Percentiles rank a stretch among this genome's conserved stretches.
Evolutionary conservation across 1,140 invertebrate genomes (phyloP).

Genomic region (Saccostrea echinata): DNA sequence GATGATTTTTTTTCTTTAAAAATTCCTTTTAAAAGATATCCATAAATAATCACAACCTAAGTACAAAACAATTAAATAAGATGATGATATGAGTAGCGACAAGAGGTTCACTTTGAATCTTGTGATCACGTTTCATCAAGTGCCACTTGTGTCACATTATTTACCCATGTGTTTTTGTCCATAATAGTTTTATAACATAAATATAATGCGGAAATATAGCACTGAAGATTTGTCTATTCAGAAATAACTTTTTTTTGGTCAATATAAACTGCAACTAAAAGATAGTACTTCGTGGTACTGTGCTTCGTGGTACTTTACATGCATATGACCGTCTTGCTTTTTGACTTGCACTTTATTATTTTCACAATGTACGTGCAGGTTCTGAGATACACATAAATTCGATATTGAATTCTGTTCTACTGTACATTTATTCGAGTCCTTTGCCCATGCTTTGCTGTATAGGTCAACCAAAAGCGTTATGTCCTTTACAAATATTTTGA

Average conservation of each 20-base stretch:
- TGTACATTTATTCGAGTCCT: too few species aligned
- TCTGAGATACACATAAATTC: too few species aligned
- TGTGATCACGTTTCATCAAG: neutral
- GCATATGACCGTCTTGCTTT: neutral
- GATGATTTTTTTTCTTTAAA: too few species aligned
- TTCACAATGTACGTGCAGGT: neutral
- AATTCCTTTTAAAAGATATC: too few species aligned
- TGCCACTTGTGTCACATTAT: slow-evolving; percentile 6
- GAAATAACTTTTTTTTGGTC: neutral
- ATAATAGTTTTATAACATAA: neutral
- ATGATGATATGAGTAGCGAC: neutral
- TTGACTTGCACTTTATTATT: neutral
- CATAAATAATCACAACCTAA: too few species aligned
- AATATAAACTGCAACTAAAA: neutral
- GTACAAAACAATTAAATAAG: slow-evolving; percentile 3
- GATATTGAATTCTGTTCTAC: too few species aligned
- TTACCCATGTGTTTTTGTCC: neutral
- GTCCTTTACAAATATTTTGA: too few species aligned
- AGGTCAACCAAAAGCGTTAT: too few species aligned
- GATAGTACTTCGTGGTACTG: neutral
- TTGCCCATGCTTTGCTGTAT: too few species aligned
- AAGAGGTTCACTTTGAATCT: neutral
- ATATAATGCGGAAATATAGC: neutral
- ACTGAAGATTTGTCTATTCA: neutral
- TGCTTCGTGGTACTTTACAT: neutral